A percentile compares a stretch with the other conserved stretches of the same genome.
Evolutionary conservation across 2,888 invertebrate genomes (phyloP).

Genomic region (Chloroclysta siterata): DNA sequence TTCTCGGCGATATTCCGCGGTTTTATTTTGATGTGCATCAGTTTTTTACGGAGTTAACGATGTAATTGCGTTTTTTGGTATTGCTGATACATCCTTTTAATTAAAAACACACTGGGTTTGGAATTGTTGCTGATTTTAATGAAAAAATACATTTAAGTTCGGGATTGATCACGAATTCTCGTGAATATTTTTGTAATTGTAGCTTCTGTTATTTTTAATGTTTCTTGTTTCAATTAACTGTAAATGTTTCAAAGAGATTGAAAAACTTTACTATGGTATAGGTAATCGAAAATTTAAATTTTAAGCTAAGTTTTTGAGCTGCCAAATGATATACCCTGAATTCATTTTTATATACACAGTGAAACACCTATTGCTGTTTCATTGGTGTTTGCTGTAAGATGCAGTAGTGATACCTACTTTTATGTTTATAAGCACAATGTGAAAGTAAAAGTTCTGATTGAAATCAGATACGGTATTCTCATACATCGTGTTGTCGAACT

Average conservation of each 20-base stretch:
- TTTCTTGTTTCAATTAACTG: no score
- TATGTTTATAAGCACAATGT: background rate
- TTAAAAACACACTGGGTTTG: background rate
- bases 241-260: no score
- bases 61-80: slow-evolving; percentile 22
- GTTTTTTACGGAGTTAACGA: slow-evolving; percentile 16
- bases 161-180: background rate
- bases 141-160: background rate
- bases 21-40: slow-evolving; percentile 27
- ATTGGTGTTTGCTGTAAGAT: no score
- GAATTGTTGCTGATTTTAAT: background rate
- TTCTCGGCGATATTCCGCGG: slow-evolving; percentile 38
- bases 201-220: no score
- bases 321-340: no score
- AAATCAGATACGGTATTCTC: background rate
- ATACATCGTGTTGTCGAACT: slow-evolving; percentile 1
- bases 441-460: background rate
- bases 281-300: no score
- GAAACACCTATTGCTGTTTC: no score
- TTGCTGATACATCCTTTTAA: slow-evolving; percentile 9
- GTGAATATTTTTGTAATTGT: no score
- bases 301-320: no score
- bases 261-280: no score
- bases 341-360: no score
- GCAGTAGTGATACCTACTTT: no score